Evolutionary conservation across 1,140 invertebrate genomes (phyloP).

Genomic region (Latrodectus geometricus): DNA sequence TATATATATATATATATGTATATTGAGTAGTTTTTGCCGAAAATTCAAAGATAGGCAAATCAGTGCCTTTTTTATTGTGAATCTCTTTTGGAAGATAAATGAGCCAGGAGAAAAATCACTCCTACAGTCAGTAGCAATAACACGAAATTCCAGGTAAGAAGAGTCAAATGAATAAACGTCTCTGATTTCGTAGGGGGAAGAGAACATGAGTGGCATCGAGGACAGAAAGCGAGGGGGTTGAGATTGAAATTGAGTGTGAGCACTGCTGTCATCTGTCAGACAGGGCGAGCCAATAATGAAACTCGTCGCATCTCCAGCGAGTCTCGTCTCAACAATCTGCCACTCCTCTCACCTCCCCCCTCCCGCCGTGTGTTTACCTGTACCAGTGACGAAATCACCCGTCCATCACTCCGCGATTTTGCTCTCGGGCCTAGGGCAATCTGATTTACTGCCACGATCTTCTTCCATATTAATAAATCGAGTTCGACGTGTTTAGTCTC

Average conservation of each 20-base stretch:
- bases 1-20: too few species aligned
- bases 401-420: not conserved
- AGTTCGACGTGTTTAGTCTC: not conserved
- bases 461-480: constrained; percentile 1
- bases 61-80: too few species aligned
- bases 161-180: too few species aligned
- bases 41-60: too few species aligned
- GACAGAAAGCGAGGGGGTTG: too few species aligned
- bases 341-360: not conserved
- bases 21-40: too few species aligned
- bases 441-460: not conserved
- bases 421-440: not conserved
- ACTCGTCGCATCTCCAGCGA: not conserved
- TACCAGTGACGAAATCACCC: not conserved
- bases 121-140: too few species aligned
- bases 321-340: not conserved
- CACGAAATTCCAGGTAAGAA: too few species aligned
- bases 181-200: not conserved
- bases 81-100: too few species aligned
- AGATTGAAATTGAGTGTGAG: constrained; percentile 1
- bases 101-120: too few species aligned
- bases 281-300: not conserved
- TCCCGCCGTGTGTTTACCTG: not conserved
- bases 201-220: not conserved
- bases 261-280: not conserved